Conservation (phyloP, 2,888 invertebrate species). For the Thecophora atra region DNA sequence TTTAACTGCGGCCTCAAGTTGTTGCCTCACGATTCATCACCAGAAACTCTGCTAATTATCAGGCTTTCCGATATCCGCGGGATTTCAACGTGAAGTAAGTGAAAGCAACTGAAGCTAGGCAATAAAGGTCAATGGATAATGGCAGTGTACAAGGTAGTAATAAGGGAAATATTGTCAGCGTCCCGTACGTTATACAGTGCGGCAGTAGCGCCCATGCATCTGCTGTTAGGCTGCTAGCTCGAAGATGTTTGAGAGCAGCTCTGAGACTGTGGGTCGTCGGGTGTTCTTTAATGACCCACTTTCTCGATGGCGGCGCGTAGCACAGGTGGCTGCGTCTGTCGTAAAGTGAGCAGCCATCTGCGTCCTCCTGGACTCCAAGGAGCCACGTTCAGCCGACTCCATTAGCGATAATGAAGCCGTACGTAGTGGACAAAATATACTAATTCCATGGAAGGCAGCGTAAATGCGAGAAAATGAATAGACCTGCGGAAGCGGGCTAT, state of each 20-base stretch:
- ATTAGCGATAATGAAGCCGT: constrained; percentile 37
- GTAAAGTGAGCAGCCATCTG: constrained; percentile 25
- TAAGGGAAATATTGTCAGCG: background rate
- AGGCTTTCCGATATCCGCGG: too few relatives aligned
- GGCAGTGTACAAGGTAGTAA: too few relatives aligned
- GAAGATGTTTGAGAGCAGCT: too few relatives aligned
- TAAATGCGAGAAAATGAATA: too few relatives aligned
- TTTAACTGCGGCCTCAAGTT: background rate
- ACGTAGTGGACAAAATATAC: background rate
- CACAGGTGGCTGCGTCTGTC: constrained; percentile 31
- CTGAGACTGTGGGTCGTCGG: too few relatives aligned
- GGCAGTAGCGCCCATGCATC: too few relatives aligned
- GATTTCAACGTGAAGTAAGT: too few relatives aligned
- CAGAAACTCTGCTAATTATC: constrained; percentile 18
- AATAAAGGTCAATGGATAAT: too few relatives aligned
- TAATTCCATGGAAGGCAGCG: background rate
- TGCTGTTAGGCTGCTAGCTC: too few relatives aligned
- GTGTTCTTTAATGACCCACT: constrained; percentile 27
- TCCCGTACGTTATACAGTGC: too few relatives aligned
- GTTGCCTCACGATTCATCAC: constrained; percentile 13
- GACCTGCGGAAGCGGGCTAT: background rate
- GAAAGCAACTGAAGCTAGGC: too few relatives aligned
- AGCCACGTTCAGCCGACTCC: constrained; percentile 25
- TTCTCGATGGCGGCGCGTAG: background rate
- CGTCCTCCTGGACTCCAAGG: background rate